A percentile compares a stretch with the other conserved stretches of the same genome.
Conservation (phyloP, 1,140 invertebrate genomes). For the Zaprionus kolodkinae region DNA sequence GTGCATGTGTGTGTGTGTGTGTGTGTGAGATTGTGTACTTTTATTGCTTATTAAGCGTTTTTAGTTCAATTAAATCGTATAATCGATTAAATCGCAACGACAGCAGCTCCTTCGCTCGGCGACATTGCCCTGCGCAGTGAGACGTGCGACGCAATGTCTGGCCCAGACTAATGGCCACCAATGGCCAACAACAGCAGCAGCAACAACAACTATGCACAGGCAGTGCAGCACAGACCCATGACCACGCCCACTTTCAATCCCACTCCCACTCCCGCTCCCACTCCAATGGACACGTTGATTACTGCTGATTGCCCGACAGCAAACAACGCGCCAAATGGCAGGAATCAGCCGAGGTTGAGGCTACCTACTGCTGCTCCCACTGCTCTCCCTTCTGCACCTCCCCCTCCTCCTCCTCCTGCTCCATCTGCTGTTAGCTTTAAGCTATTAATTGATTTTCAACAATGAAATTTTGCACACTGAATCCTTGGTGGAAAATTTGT, state of each 20-base stretch:
- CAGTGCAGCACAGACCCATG: slow-evolving; percentile 4
- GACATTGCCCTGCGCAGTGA: slow-evolving; percentile 54
- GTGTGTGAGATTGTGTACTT: slow-evolving; percentile 59
- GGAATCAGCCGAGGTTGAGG: slow-evolving; percentile 52
- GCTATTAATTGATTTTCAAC: slow-evolving; percentile 79
- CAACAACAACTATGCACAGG: slow-evolving; percentile 17
- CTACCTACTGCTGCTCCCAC: too few species aligned
- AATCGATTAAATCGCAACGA: slow-evolving; percentile 70
- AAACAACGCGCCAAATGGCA: slow-evolving; percentile 76
- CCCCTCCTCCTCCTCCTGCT: neutral
- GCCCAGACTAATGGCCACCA: slow-evolving; percentile 43
- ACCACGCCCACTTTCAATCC: neutral
- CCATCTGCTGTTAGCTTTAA: slow-evolving; percentile 8
- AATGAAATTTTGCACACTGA: slow-evolving; percentile 79
- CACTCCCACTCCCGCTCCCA: neutral
- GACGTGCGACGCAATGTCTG: slow-evolving; percentile 77
- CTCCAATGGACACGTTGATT: slow-evolving; percentile 62
- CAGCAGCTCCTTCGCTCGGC: slow-evolving; percentile 22
- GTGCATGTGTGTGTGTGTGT: slow-evolving; percentile 5
- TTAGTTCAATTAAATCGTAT: slow-evolving; percentile 81
- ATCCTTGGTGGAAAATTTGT: slow-evolving; percentile 59
- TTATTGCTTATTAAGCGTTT: slow-evolving; percentile 82
- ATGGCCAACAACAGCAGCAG: neutral
- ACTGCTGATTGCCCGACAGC: slow-evolving; percentile 76
- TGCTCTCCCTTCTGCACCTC: neutral